Evolutionary conservation across 2,888 invertebrate species (phyloP).

Genomic region (Petrophora chlorosata): DNA sequence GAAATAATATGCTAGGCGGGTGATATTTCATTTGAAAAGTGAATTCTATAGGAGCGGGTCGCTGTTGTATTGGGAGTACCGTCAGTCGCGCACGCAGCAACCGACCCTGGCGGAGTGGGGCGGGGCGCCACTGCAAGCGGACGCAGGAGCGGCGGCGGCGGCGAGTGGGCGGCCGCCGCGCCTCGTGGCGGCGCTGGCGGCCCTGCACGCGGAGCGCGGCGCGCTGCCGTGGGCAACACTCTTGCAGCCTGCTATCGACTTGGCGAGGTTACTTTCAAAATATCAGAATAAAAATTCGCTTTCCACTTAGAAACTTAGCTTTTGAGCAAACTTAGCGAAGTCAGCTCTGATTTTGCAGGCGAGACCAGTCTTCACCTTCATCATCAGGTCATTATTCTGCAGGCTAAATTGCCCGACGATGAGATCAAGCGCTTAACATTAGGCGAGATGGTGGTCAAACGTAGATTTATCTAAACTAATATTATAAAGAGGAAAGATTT

Average conservation of each 20-base stretch:
- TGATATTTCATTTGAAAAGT: not conserved
- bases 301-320: no score
- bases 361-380: no score
- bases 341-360: no score
- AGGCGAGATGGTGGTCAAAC: no score
- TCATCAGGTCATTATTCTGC: no score
- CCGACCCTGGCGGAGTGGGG: conserved; percentile 81
- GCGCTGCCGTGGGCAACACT: conserved; percentile 60
- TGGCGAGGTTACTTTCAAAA: conserved; percentile 50
- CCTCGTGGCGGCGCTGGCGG: conserved; percentile 61
- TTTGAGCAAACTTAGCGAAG: no score
- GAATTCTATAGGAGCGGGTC: conserved; percentile 86
- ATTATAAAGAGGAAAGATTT: no score
- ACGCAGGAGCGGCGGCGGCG: conserved; percentile 8
- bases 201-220: conserved; percentile 60
- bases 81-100: conserved; percentile 59
- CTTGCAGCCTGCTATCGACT: conserved; percentile 60
- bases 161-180: conserved; percentile 48
- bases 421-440: no score
- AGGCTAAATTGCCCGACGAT: no score
- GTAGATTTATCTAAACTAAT: no score
- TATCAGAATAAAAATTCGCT: no score
- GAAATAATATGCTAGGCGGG: no score
- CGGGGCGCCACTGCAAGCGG: conserved; percentile 24
- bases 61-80: conserved; percentile 88